phyloP scores from a whole-genome alignment of 2,113 vertebrate genomes.

The Crotalus viridis region DNA sequence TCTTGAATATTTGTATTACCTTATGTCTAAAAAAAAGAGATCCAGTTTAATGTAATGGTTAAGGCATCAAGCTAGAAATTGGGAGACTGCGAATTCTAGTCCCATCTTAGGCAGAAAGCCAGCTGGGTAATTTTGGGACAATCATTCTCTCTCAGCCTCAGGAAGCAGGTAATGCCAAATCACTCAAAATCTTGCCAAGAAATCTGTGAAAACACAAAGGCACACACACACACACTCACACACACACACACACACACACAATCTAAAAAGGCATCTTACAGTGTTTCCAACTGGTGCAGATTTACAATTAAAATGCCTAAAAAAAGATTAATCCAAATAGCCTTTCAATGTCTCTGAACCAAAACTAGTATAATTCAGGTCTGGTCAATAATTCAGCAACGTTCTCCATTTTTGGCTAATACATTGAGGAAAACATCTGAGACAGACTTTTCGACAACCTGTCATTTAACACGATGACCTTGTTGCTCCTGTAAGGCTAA shows the following conservation, averaged over 20 bases:
- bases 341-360: neutral
- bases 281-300: neutral
- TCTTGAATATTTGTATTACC: neutral
- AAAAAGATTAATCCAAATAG: neutral
- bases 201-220: neutral
- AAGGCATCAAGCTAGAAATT: neutral
- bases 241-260: neutral
- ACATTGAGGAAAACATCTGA: neutral
- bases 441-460: neutral
- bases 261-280: neutral
- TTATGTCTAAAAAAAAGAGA: neutral
- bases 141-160: neutral
- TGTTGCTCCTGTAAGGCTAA: neutral
- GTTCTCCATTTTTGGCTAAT: too few relatives aligned
- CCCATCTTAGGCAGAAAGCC: neutral
- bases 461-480: neutral
- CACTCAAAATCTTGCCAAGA: neutral
- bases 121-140: neutral
- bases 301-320: neutral
- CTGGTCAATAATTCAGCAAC: neutral
- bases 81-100: neutral
- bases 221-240: neutral
- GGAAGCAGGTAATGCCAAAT: neutral
- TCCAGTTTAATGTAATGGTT: neutral
- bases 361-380: neutral